Conservation (phyloP, 2,113 vertebrate species). For the Rhea pennata region DNA sequence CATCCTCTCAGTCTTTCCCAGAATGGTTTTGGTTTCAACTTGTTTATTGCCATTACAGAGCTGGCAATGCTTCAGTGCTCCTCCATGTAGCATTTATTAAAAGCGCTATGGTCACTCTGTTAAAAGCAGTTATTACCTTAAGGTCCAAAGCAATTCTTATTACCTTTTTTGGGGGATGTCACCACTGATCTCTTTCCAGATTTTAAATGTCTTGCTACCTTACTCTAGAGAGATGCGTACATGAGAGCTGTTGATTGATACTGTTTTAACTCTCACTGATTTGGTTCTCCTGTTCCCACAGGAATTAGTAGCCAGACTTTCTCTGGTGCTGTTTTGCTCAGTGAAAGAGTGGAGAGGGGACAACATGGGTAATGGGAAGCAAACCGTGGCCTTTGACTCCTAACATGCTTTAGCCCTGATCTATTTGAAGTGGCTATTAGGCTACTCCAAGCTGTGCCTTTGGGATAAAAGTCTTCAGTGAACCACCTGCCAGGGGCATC, state of each 20-base stretch:
- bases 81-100: not conserved
- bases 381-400: not conserved
- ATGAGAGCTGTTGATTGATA: not conserved
- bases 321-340: fast-evolving
- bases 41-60: not conserved
- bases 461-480: not conserved
- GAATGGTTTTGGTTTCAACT: not conserved
- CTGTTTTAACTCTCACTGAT: not conserved
- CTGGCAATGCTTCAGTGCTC: not conserved
- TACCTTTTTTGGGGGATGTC: not conserved
- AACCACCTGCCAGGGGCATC: not conserved
- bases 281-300: not conserved
- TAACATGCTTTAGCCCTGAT: not conserved
- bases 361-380: not conserved
- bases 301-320: not conserved
- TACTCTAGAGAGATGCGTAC: not conserved
- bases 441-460: not conserved
- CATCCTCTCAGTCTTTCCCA: not conserved
- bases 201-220: not conserved
- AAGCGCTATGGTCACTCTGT: not conserved
- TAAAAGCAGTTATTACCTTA: not conserved
- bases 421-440: not conserved
- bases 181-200: fast-evolving
- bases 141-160: not conserved
- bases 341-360: not conserved